Evolutionary conservation across 2,797 vertebrate genomes (phyloP), one percentile per base, ranked within the genome.

Genomic region (Argentina silus): DNA sequence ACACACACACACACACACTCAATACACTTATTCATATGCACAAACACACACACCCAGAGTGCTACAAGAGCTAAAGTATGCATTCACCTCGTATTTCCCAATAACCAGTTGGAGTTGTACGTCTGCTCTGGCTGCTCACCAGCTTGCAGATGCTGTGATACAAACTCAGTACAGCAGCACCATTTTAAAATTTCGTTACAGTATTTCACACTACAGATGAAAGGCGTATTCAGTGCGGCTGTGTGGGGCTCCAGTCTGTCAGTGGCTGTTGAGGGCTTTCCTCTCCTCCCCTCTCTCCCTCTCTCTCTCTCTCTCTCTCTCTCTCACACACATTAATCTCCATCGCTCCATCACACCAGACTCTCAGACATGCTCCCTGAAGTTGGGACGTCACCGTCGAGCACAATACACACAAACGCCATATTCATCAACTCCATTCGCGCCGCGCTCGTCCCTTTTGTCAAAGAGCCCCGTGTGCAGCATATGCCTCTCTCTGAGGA

Each of bases 371-470:
- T 89, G 92, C 89, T 90, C 87, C 90, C 91, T 87, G 82, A 94
- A 95, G 92, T 95, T 93, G 92, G 91, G 87, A 93, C 91, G 93
- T 94, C 92, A 93, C 94, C 91, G 92, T 91, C 88, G 89, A 93
- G 92, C 93, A 93, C 94, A 92, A 93, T 94, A 93, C 94, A 56
- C 10, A 62, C 94, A 94, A 36, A 93, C 93, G 94, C 92, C 94
- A 93, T 93, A 94, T 95, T 95, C 93, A 94, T 94, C 93, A 94
- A 94, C 93, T 93, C 91, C 90, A 91, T 93, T 95, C 93, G 91
- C 94, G 94, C 93, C 93, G 92, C 93, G 92, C n/a, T 88, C 94
- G 92, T 94, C 94, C 90, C 93, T 91, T 93, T 92, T 94, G 93
- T 94, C 94, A 94, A 88, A 91, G 87, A 92, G 23, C 92, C 94